Base-by-base conservation (phyloP, 2,888 invertebrate species). In the Autographa pulchrina region DNA sequence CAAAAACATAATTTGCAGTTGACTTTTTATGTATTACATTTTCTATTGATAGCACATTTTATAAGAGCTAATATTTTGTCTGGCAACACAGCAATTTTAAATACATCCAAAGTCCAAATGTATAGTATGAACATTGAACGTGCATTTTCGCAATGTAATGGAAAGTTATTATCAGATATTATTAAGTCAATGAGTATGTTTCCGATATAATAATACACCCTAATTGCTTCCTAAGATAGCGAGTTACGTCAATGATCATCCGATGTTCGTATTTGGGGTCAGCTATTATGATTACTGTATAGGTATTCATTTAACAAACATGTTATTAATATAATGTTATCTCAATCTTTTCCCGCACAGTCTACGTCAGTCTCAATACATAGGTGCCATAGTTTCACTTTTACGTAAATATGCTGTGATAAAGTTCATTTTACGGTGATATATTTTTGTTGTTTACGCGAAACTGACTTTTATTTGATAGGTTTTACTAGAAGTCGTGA, bases 231-330 rank as follows among this genome's bases (percentile, higher is more conserved):
- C 79, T 75, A 72, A 35, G 75, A 82, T 76, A 79, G 65, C 62
- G 65, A 66, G 61, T 74, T 85, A 81, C 88, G 88, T 86, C 88
- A 87, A 85, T 77, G 77, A 79, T 70, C 77, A 70, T 81, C 70
- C 83, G 84, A 84, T 87, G 77, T 83, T 80, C 74, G 79, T 72
- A 73, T 82, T 85, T 78, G 85, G 83, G 86, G 85, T 83, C 84
- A 81, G 70, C 56, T 60, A 77, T 77, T 74, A 83, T 72, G 74
- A 75, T 78, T 72, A 80, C 69, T 77, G 35, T 73, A 41, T 71
- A n/a, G n/a, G n/a, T n/a, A 72, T 77, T 68, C 68, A 65, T 75
- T 72, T 62, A 65, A 72, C 59, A 83, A 84, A 83, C 80, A 84
- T 77, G 66, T 81, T 72, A 69, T 74, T 74, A 67, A 68, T 75